phyloP scores from a whole-genome alignment of 2,888 invertebrate genomes.

The Pycnomerus fuliginosus region DNA sequence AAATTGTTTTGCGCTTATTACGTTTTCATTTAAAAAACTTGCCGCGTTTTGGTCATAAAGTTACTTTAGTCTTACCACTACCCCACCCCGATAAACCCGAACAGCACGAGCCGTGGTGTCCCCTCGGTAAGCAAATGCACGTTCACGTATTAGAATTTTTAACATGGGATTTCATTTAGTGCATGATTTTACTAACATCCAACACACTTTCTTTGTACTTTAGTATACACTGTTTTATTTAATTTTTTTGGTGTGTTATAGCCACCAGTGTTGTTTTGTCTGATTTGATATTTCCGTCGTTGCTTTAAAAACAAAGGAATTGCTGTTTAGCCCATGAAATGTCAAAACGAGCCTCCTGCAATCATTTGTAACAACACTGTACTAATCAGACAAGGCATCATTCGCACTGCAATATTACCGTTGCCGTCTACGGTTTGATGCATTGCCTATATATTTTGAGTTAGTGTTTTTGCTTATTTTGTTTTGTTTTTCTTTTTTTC shows the following conservation, averaged over 20 bases:
- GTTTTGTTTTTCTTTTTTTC: conserved; percentile 40
- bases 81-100: conserved; percentile 84
- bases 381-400: no score
- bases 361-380: no score
- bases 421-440: no score
- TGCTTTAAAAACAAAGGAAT: no score
- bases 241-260: conserved; percentile 4
- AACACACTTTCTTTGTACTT: conserved; percentile 16
- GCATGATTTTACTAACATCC: conserved; percentile 30
- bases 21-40: no score
- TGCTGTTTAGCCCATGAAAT: no score
- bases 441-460: conserved; percentile 11
- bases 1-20: conserved; percentile 24
- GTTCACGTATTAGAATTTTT: conserved; percentile 8
- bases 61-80: conserved; percentile 76
- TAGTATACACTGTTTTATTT: conserved; percentile 14
- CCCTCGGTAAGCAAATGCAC: conserved; percentile 67
- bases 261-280: conserved; percentile 11
- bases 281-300: no score
- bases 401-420: no score
- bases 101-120: conserved; percentile 90
- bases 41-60: conserved; percentile 44
- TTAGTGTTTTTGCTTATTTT: conserved; percentile 42
- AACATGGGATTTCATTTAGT: conserved; percentile 30
- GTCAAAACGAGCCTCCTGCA: no score